phyloP scores from a whole-genome alignment of 2,797 vertebrate genomes.

The Carcharodon carcharias region DNA sequence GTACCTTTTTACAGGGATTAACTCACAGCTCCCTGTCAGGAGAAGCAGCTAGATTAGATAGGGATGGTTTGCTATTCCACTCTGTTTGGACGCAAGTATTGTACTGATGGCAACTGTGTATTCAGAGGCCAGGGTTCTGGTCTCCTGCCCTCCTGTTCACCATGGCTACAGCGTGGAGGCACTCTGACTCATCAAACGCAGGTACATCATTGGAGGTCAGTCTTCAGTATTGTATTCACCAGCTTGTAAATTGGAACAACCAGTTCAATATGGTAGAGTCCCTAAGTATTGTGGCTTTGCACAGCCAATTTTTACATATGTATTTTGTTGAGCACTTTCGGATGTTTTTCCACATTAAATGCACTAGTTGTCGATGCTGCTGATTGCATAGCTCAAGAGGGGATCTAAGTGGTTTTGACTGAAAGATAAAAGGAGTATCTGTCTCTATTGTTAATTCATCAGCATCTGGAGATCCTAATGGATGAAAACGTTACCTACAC shows the following conservation, averaged over 20 bases:
- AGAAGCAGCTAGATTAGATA: background rate
- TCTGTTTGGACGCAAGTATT: background rate
- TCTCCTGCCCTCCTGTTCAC: background rate
- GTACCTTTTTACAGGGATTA: background rate
- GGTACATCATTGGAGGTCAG: background rate
- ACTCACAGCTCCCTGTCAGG: background rate
- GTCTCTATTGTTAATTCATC: background rate
- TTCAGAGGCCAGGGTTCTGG: background rate
- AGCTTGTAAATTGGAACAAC: background rate
- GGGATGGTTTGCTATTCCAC: background rate
- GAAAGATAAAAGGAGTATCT: background rate
- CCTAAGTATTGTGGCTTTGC: background rate
- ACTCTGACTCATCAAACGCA: background rate
- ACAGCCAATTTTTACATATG: background rate
- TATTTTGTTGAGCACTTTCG: background rate
- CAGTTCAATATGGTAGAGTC: background rate
- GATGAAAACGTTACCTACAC: background rate
- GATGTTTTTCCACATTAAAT: background rate
- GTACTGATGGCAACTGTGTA: background rate
- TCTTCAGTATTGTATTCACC: background rate
- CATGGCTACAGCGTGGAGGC: too few species aligned
- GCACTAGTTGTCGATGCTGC: background rate
- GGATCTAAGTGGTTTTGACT: background rate
- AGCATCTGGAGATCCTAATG: background rate
- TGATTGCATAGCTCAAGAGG: background rate